Evolutionary conservation across 2,888 invertebrate species (phyloP), one percentile per base, ranked within the genome.

Genomic region (Ormia ochracea): DNA sequence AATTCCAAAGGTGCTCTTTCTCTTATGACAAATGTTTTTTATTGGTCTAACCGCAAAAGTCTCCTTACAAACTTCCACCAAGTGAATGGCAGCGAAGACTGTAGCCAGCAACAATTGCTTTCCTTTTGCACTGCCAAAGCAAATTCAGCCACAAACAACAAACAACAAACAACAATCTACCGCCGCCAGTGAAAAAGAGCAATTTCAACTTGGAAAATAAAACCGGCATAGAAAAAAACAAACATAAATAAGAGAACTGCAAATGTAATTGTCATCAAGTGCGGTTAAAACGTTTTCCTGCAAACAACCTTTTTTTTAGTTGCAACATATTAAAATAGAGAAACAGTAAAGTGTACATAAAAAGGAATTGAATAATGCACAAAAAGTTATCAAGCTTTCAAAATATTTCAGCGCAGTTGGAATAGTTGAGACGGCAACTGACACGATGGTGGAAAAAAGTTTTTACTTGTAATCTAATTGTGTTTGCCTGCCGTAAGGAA

Each of bases 111-210:
- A 69, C 73, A 69, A 68, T 58, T 78, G 78, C 45, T 73, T n/a
- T n/a, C 41, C 50, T 63, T 69, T 74, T 50, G 23, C 78, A 56
- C 50, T 74, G 78, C 38, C 61, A 73, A 63, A 61, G 73, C 56
- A 63, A 78, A 61, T 63, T 61, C 54, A 78, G 14, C 41, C 33
- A 56, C 78, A 73, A 73, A 66, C 50, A 54, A 43, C 52, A 72
- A 65, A 76, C 50, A 75, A 7, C 50, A 36, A 50, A 45, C 50
- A 75, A 7, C 50, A 36, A 50, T 36, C 17, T 59, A 38, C 21
- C 54, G 66, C 59, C 72, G 19, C 36, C 36, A 72, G 58, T 33
- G 17, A 72, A 63, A 26, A 52, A 69, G 66, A 65, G 28, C 56
- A 74, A 74, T 43, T 68, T 23, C 19, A 68, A 52, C 19, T 63